Conservation (phyloP, 2,888 invertebrate genomes). For the Drosophila greeni region DNA sequence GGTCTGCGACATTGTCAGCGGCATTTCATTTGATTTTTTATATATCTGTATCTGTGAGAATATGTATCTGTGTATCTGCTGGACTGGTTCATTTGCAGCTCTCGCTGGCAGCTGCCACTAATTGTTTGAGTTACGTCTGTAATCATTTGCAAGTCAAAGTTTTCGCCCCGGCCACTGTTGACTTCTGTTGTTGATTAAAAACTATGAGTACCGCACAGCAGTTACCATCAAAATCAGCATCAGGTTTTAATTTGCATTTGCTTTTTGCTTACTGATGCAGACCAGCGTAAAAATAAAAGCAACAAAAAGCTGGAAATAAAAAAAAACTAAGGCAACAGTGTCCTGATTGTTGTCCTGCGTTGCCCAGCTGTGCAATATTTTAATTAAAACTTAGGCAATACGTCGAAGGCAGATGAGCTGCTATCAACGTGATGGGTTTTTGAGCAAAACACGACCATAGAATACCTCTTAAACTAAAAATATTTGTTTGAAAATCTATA, state of each 20-base stretch:
- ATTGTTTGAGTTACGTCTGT: slow-evolving; percentile 73
- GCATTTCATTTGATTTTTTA: slow-evolving; percentile 61
- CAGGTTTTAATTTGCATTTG: slow-evolving; percentile 26
- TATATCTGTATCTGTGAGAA: neutral
- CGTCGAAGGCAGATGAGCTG: slow-evolving; percentile 7
- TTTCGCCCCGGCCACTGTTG: slow-evolving; percentile 49
- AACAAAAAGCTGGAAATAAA: slow-evolving; percentile 10
- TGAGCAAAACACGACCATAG: neutral
- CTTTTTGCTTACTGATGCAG: slow-evolving; percentile 44
- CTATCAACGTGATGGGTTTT: slow-evolving; percentile 9
- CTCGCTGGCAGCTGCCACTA: slow-evolving; percentile 67
- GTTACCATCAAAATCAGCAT: slow-evolving; percentile 26
- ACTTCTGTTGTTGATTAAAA: slow-evolving; percentile 69
- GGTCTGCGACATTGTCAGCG: slow-evolving; percentile 44
- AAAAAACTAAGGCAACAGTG: slow-evolving; percentile 20
- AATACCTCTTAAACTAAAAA: neutral
- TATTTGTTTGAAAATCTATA: too few relatives aligned
- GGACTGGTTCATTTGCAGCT: slow-evolving; percentile 56
- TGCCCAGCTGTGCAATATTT: slow-evolving; percentile 58
- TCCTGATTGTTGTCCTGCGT: slow-evolving; percentile 38
- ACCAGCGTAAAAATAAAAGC: slow-evolving; percentile 23
- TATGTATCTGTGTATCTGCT: slow-evolving; percentile 21
- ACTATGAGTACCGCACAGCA: slow-evolving; percentile 29
- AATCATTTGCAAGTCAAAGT: slow-evolving; percentile 73
- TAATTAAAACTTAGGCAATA: slow-evolving; percentile 77